Percentiles rank a stretch among this genome's conserved stretches.
Conservation (phyloP, 2,888 invertebrate genomes). For the Limnephilus lunatus region DNA sequence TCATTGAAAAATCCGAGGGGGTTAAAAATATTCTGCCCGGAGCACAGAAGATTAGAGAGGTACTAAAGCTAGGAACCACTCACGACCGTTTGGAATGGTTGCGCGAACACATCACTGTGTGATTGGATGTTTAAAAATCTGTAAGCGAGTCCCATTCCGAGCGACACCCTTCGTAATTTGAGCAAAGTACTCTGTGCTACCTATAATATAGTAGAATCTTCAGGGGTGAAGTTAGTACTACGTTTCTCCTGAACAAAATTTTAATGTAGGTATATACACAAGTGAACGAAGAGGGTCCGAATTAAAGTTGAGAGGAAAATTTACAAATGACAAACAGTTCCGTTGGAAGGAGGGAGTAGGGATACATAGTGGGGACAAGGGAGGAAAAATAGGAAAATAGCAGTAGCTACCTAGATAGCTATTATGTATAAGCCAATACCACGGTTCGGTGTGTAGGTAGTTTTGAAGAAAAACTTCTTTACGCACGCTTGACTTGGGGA, state of each 20-base stretch:
- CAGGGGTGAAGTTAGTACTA: not conserved
- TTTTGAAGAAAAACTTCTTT: too few relatives aligned
- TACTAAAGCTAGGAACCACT: not conserved
- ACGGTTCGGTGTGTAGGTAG: not conserved
- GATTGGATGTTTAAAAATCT: conserved; percentile 21
- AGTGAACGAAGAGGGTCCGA: not conserved
- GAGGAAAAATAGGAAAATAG: not conserved
- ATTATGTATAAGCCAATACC: not conserved
- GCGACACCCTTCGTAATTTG: not conserved
- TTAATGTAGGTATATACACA: not conserved
- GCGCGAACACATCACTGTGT: not conserved
- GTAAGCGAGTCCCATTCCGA: conserved; percentile 22
- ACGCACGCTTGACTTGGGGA: too few relatives aligned
- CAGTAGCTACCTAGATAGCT: not conserved
- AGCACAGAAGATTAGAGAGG: not conserved
- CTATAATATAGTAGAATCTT: not conserved
- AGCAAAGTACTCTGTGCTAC: not conserved
- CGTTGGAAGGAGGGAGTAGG: not conserved
- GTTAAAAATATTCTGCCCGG: not conserved
- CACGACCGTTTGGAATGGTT: not conserved
- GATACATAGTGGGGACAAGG: not conserved
- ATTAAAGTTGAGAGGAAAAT: not conserved
- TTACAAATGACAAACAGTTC: not conserved
- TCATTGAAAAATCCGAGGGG: not conserved
- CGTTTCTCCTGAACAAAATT: not conserved